A percentile compares a stretch with the other conserved stretches of the same genome.
Conservation (phyloP, 2,113 vertebrate species). For the Columba livia region DNA sequence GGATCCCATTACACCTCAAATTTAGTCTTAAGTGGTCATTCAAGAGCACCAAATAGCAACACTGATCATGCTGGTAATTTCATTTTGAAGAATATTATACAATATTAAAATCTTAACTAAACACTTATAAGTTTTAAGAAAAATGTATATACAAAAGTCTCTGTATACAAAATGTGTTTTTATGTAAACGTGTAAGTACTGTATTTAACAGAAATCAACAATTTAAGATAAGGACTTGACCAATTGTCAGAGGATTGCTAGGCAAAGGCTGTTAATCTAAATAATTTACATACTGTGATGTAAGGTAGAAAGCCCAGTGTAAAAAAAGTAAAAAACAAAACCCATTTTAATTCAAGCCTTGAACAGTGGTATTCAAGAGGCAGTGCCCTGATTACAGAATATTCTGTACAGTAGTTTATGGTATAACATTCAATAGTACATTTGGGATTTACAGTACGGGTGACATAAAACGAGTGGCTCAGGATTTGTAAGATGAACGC, state of each 20-base stretch:
- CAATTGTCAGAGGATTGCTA: neutral
- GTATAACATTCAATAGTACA: conserved; percentile 35
- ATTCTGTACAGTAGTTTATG: conserved; percentile 44
- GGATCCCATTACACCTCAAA: conserved; percentile 19
- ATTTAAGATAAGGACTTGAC: conserved; percentile 29
- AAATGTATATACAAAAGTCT: conserved; percentile 71
- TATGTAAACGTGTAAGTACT: conserved; percentile 66
- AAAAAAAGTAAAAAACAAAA: conserved; percentile 64
- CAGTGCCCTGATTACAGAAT: conserved; percentile 23
- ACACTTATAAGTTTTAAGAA: conserved; percentile 60
- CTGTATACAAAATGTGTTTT: conserved; percentile 65
- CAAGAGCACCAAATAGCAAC: conserved; percentile 63
- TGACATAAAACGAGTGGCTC: conserved; percentile 18
- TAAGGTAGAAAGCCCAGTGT: conserved; percentile 60
- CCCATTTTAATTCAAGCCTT: conserved; percentile 6
- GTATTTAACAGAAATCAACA: conserved; percentile 50
- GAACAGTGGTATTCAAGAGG: conserved; percentile 46
- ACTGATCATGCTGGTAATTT: conserved; percentile 63
- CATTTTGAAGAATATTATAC: conserved; percentile 50
- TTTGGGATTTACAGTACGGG: conserved; percentile 12
- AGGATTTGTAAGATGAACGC: conserved; percentile 13
- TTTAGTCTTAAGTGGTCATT: conserved; percentile 31
- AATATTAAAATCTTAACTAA: conserved; percentile 62
- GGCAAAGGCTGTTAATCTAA: conserved; percentile 25
- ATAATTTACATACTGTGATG: neutral